Percentiles rank a stretch among this genome's conserved stretches.
Evolutionary conservation across 2,797 vertebrate genomes (phyloP).

Genomic region (Podarcis siculus): DNA sequence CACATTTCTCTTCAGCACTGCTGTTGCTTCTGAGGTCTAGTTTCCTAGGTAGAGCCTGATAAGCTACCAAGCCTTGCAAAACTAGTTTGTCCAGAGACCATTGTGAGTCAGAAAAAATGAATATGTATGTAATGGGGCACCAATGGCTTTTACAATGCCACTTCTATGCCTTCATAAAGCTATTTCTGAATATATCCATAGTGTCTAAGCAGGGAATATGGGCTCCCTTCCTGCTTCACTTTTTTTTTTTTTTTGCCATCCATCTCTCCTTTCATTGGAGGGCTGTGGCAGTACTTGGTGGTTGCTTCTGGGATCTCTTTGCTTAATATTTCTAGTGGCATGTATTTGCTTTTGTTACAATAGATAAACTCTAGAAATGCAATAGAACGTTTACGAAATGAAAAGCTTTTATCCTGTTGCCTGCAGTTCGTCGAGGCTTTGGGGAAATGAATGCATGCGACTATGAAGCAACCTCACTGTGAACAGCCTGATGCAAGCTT

Average conservation of each 20-base stretch:
- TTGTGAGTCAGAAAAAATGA: neutral
- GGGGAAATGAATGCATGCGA: neutral
- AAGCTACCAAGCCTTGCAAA: neutral
- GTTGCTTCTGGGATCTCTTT: slow-evolving; percentile 54
- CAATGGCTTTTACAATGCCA: neutral
- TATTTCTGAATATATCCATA: neutral
- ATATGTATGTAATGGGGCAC: neutral
- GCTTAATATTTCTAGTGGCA: slow-evolving; percentile 52
- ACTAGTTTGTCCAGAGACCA: neutral
- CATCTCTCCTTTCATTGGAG: slow-evolving; percentile 38
- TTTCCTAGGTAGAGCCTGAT: neutral
- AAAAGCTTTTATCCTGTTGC: slow-evolving; percentile 62
- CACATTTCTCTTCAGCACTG: neutral
- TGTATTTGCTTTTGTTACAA: slow-evolving; percentile 60
- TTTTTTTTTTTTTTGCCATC: slow-evolving; percentile 48
- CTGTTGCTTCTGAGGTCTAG: neutral
- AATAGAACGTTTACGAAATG: slow-evolving; percentile 56
- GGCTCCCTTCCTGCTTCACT: slow-evolving; percentile 17
- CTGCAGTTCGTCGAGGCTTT: slow-evolving; percentile 53
- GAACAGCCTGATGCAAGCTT: neutral
- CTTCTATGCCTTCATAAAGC: neutral
- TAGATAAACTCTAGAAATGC: slow-evolving; percentile 55
- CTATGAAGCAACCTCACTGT: slow-evolving; percentile 26
- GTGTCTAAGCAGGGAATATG: neutral
- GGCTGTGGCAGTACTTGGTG: slow-evolving; percentile 51